These are phyloP conservation scores for Plodia interpunctella DNA, from an alignment of 1,140 invertebrate genomes.

Conservation along the genomic window DNA sequence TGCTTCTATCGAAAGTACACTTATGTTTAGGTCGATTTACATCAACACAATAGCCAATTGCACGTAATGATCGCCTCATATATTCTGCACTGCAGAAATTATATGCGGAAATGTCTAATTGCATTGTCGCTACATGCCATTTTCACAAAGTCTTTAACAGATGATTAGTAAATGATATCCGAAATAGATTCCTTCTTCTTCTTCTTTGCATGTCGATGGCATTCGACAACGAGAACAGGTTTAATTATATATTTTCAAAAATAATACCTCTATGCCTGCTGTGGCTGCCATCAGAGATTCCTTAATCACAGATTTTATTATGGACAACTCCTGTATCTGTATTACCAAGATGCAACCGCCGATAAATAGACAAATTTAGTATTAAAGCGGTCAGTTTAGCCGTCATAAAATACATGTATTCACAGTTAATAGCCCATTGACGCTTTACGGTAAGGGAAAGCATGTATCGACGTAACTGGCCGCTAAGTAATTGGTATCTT, in stretches of 20 bases:
- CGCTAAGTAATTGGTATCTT: constrained; percentile 61
- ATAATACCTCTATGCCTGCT: too few relatives aligned
- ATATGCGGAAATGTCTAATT: too few relatives aligned
- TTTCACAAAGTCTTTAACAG: too few relatives aligned
- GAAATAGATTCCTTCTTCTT: too few relatives aligned
- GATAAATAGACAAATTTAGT: not conserved
- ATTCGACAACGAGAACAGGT: too few relatives aligned
- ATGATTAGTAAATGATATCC: too few relatives aligned
- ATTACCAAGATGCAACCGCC: not conserved
- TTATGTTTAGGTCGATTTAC: not conserved
- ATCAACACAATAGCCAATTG: not conserved
- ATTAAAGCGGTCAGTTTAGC: not conserved
- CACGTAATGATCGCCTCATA: not conserved
- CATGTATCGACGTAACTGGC: constrained; percentile 39
- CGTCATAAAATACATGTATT: not conserved
- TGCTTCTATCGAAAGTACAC: not conserved
- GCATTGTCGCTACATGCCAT: too few relatives aligned
- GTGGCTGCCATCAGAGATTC: too few relatives aligned
- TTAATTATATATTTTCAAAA: too few relatives aligned
- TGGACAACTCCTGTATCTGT: too few relatives aligned
- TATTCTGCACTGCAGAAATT: not conserved
- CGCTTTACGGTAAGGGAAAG: constrained; percentile 24
- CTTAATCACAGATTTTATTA: too few relatives aligned
- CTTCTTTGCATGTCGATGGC: too few relatives aligned
- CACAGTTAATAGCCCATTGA: not conserved